Evolutionary conservation across 53 echinoderm and acorn worm genomes (phyloP), one percentile per base, ranked within the genome.

Genomic region (Antedon mediterranea): DNA sequence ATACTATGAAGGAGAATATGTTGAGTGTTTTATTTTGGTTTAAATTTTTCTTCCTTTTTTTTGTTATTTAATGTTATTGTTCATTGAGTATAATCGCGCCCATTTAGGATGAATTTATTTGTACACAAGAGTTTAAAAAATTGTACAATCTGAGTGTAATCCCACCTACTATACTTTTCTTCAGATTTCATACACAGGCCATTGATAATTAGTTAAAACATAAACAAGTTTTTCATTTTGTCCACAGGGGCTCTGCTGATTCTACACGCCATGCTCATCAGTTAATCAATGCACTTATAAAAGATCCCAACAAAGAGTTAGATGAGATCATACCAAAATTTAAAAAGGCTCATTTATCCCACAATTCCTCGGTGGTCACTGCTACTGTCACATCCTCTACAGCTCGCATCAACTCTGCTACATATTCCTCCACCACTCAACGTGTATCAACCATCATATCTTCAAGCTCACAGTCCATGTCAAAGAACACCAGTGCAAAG

Each of bases 231-330:
- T 6, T 11, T 83, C 31, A 23, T 75, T 34, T 73, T 75, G 43
- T 73, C 72, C 32, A n/a, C 92, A 97, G 92, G 89, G 97, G 97
- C 30, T 91, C 97, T 31, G 97, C 88, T 29, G 97, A 97, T 78
- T 88, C 97, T 70, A 97, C 97, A 71, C 85, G 97, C 0, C 97
- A 97, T 74, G 92, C 97, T 70, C 87, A 89, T 76, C 97, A 97
- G 73, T 90, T 97, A 18, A 97, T 97, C 78, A 88, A 86, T 14
- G 97, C 92, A 44, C 90, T 97, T 28, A 97, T 97, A 85, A 97
- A 97, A 82, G 97, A 97, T 43, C 97, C 92, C 11, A 92, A 97
- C 70, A 88, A 92, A 70, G 97, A 97, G 82, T 89, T 97, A 30
- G 78, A 86, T 7, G 89, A 92, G 34, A 88, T 97, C 32, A 84